Conservation (phyloP, 1,140 invertebrate genomes). For the Scaptomyza hsui region DNA sequence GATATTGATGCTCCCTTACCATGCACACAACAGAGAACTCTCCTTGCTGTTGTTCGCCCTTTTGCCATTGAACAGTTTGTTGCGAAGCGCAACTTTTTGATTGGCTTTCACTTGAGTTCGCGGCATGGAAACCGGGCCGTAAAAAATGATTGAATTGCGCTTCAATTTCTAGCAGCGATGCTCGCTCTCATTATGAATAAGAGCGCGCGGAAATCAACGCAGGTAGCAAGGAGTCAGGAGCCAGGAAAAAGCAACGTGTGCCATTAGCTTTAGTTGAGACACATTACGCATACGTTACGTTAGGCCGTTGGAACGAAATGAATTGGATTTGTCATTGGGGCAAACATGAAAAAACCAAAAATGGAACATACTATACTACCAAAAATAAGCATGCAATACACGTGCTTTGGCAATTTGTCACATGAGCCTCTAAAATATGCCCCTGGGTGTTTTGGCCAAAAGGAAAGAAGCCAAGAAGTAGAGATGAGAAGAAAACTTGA, state of each 20-base stretch:
- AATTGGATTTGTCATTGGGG: conserved; percentile 76
- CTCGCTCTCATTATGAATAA: conserved; percentile 25
- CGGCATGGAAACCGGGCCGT: conserved; percentile 24
- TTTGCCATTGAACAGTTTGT: conserved; percentile 69
- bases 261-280: conserved; percentile 74
- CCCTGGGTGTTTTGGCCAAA: conserved; percentile 67
- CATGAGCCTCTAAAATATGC: conserved; percentile 83
- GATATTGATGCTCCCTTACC: conserved; percentile 53
- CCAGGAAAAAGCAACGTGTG: conserved; percentile 10
- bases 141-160: conserved; percentile 67
- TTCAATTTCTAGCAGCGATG: conserved; percentile 50
- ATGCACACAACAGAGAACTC: conserved; percentile 36
- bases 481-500: conserved; percentile 31
- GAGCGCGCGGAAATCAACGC: conserved; percentile 49
- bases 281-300: conserved; percentile 75
- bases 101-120: conserved; percentile 61
- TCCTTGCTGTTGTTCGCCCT: neutral
- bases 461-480: neutral
- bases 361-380: conserved; percentile 18
- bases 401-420: conserved; percentile 81
- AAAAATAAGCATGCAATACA: conserved; percentile 77
- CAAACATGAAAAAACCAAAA: conserved; percentile 19
- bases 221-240: neutral
- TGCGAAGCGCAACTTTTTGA: conserved; percentile 70
- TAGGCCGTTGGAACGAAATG: conserved; percentile 57